Base-by-base conservation (phyloP, 2,113 vertebrate species). In the Steatornis caripensis region DNA sequence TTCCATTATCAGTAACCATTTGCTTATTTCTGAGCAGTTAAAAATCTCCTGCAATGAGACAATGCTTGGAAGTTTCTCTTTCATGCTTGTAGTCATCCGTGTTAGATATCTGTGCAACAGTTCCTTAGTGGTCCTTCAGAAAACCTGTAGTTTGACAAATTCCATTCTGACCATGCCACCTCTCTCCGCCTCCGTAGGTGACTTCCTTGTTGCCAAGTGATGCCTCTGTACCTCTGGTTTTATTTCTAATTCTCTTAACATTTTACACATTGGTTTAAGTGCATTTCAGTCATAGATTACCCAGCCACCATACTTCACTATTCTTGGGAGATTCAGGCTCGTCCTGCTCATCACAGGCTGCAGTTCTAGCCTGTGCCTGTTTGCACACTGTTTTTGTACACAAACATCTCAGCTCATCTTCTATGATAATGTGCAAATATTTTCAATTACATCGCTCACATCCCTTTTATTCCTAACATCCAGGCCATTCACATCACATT, bases 11-110 rank as follows among this genome's bases (percentile, higher is more conserved):
- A 64, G 72, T 22, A 89, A 55, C 89, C 89, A 91, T 71, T 95
- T 95, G 72, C 53, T 93, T 95, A 75, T 93, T 96, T 93, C 87
- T 79, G 79, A 89, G 2, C 1, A 54, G 74, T 89, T 68, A 72
- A 91, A 91, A 89, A 81, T 78, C 65, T 92, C 54, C 68, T 6
- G 2, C 53, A 68, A 45, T 48, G 53, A 91, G 43, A 32, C 65
- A 94, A 45, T 39, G 55, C 72, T 57, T 71, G 43, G 18, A 49
- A 94, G 53, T 18, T 80, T 76, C 32, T 64, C 66, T 83, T 76
- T 57, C 34, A 26, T 37, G 62, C n/a, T 23, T 55, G 19, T 2
- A 55, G 24, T 12, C 48, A 21, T 75, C 34, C n/a, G 43, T 20
- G 27, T 41, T 12, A 72, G 57, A 79, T 18, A 21, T 22, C 8